Evolutionary conservation across 1,140 invertebrate species (phyloP).

Genomic region (Drosophila albomicans): DNA sequence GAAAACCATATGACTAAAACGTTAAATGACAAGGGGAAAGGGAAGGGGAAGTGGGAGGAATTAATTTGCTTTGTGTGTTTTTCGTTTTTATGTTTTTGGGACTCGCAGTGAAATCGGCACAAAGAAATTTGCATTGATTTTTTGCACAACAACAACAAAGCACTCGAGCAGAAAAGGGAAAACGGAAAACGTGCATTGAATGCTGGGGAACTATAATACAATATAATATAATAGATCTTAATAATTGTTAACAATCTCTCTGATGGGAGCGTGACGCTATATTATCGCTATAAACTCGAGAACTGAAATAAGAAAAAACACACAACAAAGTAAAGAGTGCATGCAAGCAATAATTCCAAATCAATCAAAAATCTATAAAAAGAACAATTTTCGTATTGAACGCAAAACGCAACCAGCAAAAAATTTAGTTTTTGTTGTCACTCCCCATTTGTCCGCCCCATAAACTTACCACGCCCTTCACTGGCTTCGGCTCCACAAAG

Average conservation of each 20-base stretch:
- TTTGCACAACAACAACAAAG: slow-evolving; percentile 20
- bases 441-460: slow-evolving; percentile 16
- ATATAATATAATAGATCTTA: neutral
- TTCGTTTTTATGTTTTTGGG: slow-evolving; percentile 20
- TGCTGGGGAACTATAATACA: neutral
- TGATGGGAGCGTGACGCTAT: neutral
- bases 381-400: slow-evolving; percentile 11
- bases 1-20: slow-evolving; percentile 37
- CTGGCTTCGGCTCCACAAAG: slow-evolving; percentile 78
- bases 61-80: slow-evolving; percentile 16
- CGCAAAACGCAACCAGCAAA: slow-evolving; percentile 28
- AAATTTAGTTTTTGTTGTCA: neutral
- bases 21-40: neutral
- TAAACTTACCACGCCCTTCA: slow-evolving; percentile 68
- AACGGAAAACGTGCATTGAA: slow-evolving; percentile 44
- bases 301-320: slow-evolving; percentile 28
- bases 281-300: neutral
- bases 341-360: slow-evolving; percentile 51
- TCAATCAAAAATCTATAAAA: slow-evolving; percentile 18
- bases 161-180: slow-evolving; percentile 43
- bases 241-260: neutral
- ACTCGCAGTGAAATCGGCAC: slow-evolving; percentile 44
- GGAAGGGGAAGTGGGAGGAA: neutral
- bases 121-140: slow-evolving; percentile 54
- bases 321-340: slow-evolving; percentile 21